Conservation (phyloP, 2,113 vertebrate genomes). For the Lepisosteus oculatus region DNA sequence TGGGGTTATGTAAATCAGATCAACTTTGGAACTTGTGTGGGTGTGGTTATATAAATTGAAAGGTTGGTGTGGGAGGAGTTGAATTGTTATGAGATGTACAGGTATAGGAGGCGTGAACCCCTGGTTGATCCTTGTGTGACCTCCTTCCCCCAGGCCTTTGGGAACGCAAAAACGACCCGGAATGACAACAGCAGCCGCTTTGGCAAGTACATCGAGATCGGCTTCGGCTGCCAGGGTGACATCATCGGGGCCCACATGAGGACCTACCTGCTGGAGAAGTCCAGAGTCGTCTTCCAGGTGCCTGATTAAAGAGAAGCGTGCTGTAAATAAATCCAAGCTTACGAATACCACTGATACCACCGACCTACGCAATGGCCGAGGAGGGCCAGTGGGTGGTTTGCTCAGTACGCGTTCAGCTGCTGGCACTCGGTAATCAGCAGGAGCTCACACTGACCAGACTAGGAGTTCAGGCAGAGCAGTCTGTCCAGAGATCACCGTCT, state of each 20-base stretch:
- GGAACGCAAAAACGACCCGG: constrained; percentile 71
- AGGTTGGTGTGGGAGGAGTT: neutral
- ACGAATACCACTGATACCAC: too few species aligned
- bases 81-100: neutral
- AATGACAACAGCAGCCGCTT: constrained; percentile 80
- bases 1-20: too few species aligned
- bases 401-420: too few species aligned
- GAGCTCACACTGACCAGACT: too few species aligned
- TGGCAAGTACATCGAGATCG: constrained; percentile 74
- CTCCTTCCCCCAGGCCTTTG: constrained; percentile 61
- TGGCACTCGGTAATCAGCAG: too few species aligned
- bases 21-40: too few species aligned
- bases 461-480: too few species aligned
- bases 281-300: constrained; percentile 75
- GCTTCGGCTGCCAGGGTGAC: constrained; percentile 59
- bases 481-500: too few species aligned
- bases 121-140: neutral
- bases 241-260: constrained; percentile 72
- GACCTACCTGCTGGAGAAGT: constrained; percentile 76
- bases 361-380: too few species aligned
- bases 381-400: too few species aligned
- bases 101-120: neutral
- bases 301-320: neutral
- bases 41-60: neutral
- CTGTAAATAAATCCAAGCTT: neutral